A percentile compares a stretch with the other conserved stretches of the same genome.
Conservation (phyloP, 1,140 invertebrate species). For the Phenacoccus solenopsis region DNA sequence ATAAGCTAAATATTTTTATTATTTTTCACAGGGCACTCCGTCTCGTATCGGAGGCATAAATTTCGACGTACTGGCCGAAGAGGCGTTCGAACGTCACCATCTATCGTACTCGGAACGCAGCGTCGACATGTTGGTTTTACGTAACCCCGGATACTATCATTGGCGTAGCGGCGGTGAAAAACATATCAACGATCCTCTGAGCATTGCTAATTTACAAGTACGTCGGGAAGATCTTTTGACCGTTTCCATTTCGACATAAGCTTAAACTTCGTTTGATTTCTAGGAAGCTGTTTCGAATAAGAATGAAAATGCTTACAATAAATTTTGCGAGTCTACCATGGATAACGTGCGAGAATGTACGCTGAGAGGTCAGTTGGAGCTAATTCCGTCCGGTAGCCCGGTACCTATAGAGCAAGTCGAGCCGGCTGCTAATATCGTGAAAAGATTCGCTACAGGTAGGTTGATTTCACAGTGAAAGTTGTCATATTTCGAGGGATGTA, state of each 20-base stretch:
- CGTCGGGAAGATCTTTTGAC: background rate
- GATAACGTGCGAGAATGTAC: constrained; percentile 79
- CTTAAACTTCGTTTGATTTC: constrained; percentile 20
- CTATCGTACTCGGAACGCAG: constrained; percentile 58
- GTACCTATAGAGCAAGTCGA: constrained; percentile 82
- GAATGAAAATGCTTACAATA: constrained; percentile 68
- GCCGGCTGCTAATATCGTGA: constrained; percentile 87
- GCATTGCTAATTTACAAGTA: constrained; percentile 83
- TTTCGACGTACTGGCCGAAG: constrained; percentile 77
- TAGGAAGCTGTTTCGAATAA: constrained; percentile 75
- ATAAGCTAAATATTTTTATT: too few species aligned
- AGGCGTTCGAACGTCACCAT: constrained; percentile 72
- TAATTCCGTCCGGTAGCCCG: constrained; percentile 58
- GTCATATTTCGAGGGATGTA: too few species aligned
- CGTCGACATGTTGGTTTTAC: constrained; percentile 65
- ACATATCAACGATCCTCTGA: constrained; percentile 91
- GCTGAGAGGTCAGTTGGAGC: constrained; percentile 80
- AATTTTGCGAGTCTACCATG: constrained; percentile 75
- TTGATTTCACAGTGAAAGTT: background rate
- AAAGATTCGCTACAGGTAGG: constrained; percentile 59
- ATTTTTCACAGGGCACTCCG: constrained; percentile 79
- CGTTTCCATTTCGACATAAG: background rate
- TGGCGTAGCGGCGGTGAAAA: constrained; percentile 95
- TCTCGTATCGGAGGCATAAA: constrained; percentile 89
- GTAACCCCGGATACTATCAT: constrained; percentile 90